Percentiles rank a stretch among this genome's conserved stretches.
Evolutionary conservation across 2,797 vertebrate species (phyloP).

Genomic region (Triplophysa bombifrons): DNA sequence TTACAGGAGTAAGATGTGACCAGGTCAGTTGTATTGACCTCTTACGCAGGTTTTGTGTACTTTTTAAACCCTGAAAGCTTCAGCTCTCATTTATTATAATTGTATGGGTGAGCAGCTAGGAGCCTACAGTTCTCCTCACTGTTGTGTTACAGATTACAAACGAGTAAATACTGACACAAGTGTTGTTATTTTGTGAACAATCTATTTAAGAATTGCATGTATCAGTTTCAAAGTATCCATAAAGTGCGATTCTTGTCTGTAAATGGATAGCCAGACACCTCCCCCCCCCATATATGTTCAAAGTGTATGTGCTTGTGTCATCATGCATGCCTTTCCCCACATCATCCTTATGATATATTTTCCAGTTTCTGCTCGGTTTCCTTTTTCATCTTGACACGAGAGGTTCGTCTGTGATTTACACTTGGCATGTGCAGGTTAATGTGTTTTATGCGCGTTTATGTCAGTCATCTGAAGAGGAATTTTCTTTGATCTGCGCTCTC

Average conservation of each 20-base stretch:
- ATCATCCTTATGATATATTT: constrained; percentile 64
- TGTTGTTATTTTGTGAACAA: neutral
- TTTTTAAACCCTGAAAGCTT: neutral
- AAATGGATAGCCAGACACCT: constrained; percentile 16
- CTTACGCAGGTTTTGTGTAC: neutral
- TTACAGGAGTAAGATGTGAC: neutral
- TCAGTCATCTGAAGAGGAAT: constrained; percentile 26
- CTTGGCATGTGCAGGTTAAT: constrained; percentile 35
- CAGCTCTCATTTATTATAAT: too few species aligned
- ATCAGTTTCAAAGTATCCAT: neutral
- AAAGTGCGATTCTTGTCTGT: constrained; percentile 13
- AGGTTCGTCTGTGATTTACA: constrained; percentile 30
- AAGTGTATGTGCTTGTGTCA: constrained; percentile 45
- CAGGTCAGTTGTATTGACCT: neutral
- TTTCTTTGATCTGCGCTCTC: constrained; percentile 49
- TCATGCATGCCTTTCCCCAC: constrained; percentile 18
- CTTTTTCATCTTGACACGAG: constrained; percentile 55
- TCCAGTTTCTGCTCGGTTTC: constrained; percentile 70
- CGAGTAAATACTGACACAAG: neutral
- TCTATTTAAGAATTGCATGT: neutral
- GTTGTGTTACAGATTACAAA: neutral
- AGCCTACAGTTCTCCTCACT: too few species aligned
- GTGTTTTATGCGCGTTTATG: constrained; percentile 46
- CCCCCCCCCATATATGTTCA: constrained; percentile 29
- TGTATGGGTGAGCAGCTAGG: too few species aligned